Evolutionary conservation across 1,140 invertebrate genomes (phyloP).

Genomic region (Pseudomyrmex dendroicus): DNA sequence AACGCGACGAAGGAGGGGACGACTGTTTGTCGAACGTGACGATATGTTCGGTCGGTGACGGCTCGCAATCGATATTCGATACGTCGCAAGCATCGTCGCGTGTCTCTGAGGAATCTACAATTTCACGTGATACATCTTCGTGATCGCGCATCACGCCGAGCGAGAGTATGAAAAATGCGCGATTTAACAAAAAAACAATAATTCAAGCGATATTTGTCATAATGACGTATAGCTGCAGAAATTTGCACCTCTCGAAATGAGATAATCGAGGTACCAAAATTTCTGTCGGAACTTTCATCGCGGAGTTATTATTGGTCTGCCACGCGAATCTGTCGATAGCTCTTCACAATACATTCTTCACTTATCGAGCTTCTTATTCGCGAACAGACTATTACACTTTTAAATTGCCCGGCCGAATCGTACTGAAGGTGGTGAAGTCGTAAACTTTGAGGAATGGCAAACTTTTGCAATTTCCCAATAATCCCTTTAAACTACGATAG

Average conservation of each 20-base stretch:
- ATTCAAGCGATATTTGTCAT: not conserved
- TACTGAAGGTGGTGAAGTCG: conserved; percentile 56
- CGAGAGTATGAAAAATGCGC: not conserved
- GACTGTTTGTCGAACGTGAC: conserved; percentile 68
- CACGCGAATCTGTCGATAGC: conserved; percentile 43
- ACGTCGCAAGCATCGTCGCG: conserved; percentile 27
- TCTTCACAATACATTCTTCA: conserved; percentile 37
- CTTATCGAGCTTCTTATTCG: conserved; percentile 45
- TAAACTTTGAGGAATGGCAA: conserved; percentile 64
- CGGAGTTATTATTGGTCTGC: conserved; percentile 33
- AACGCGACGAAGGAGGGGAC: conserved; percentile 6
- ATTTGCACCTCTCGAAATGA: not conserved
- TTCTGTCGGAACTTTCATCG: not conserved
- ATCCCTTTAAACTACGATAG: conserved; percentile 68
- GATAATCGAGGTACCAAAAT: conserved; percentile 1
- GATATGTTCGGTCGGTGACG: conserved; percentile 54
- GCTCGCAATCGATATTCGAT: conserved; percentile 33
- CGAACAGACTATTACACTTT: conserved; percentile 61
- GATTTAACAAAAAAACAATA: conserved; percentile 2
- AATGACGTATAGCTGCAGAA: not conserved
- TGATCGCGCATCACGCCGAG: conserved; percentile 11
- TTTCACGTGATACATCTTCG: conserved; percentile 43
- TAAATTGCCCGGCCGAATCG: conserved; percentile 56
- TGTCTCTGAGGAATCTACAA: conserved; percentile 42
- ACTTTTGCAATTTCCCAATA: conserved; percentile 70